Conservation (phyloP, 2,113 vertebrate species). For the Morphnarchus princeps region DNA sequence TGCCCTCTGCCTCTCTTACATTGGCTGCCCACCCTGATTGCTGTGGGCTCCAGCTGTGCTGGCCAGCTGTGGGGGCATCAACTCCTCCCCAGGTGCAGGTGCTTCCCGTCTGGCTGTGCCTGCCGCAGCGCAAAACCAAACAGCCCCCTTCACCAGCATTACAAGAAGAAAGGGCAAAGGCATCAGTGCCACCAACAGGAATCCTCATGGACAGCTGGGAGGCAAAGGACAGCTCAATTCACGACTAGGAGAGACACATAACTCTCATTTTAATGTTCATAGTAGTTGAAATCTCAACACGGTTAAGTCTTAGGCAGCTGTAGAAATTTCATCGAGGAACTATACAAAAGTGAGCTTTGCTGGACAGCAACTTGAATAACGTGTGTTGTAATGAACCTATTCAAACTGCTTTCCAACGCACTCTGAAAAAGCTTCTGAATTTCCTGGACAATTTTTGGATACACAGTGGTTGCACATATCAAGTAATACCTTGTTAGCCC, state of each 20-base stretch:
- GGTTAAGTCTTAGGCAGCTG: neutral
- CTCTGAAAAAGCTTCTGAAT: neutral
- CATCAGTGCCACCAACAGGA: neutral
- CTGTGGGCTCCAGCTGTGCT: neutral
- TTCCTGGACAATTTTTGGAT: neutral
- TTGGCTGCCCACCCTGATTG: neutral
- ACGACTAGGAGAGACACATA: neutral
- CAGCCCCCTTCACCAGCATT: rapidly evolving
- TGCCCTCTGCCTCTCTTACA: neutral
- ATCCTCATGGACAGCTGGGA: neutral
- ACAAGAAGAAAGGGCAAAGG: neutral
- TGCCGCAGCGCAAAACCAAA: neutral
- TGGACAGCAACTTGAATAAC: neutral
- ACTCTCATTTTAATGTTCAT: neutral
- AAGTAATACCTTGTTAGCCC: neutral
- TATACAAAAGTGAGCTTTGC: neutral
- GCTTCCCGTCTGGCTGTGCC: neutral
- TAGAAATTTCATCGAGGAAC: neutral
- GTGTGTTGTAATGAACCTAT: neutral
- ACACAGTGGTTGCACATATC: neutral
- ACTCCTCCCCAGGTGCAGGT: neutral
- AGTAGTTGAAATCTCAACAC: neutral
- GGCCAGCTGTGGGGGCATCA: neutral
- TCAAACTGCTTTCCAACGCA: neutral
- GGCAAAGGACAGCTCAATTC: rapidly evolving